Percentiles rank a stretch among this genome's conserved stretches.
phyloP scores from a whole-genome alignment of 2,888 invertebrate genomes.

The Papilio protenor region DNA sequence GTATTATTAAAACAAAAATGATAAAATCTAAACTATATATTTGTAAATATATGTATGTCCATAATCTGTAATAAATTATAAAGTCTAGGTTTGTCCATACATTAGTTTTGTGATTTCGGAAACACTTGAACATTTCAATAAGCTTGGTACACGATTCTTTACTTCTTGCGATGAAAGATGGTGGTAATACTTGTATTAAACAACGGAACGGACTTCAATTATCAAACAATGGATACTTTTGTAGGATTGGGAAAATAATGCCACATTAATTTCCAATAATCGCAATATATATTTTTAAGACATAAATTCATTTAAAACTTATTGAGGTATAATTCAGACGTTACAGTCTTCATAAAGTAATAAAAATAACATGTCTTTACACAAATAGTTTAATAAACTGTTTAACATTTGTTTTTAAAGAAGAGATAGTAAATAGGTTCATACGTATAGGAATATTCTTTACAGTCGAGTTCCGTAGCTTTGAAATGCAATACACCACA shows the following conservation, averaged over 20 bases:
- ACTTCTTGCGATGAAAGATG: not conserved
- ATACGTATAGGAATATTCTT: slow-evolving; percentile 46
- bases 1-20: slow-evolving; percentile 54
- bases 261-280: slow-evolving; percentile 68
- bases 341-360: slow-evolving; percentile 72
- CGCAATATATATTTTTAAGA: slow-evolving; percentile 77
- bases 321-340: slow-evolving; percentile 82
- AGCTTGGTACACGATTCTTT: not conserved
- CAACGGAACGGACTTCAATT: not conserved
- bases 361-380: slow-evolving; percentile 68
- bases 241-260: slow-evolving; percentile 60
- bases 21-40: slow-evolving; percentile 64
- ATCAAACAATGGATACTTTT: slow-evolving; percentile 5
- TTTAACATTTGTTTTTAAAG: slow-evolving; percentile 59
- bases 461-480: slow-evolving; percentile 52
- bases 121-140: slow-evolving; percentile 29
- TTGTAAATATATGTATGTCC: slow-evolving; percentile 64
- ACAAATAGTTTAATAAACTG: slow-evolving; percentile 61
- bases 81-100: slow-evolving; percentile 62
- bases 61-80: slow-evolving; percentile 61
- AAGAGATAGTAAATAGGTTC: slow-evolving; percentile 56
- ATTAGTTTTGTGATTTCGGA: slow-evolving; percentile 49
- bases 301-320: slow-evolving; percentile 80
- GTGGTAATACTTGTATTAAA: not conserved
- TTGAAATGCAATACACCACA: slow-evolving; percentile 63